Base-by-base conservation (phyloP, 1,140 invertebrate genomes). In the Ceratina australensis region DNA sequence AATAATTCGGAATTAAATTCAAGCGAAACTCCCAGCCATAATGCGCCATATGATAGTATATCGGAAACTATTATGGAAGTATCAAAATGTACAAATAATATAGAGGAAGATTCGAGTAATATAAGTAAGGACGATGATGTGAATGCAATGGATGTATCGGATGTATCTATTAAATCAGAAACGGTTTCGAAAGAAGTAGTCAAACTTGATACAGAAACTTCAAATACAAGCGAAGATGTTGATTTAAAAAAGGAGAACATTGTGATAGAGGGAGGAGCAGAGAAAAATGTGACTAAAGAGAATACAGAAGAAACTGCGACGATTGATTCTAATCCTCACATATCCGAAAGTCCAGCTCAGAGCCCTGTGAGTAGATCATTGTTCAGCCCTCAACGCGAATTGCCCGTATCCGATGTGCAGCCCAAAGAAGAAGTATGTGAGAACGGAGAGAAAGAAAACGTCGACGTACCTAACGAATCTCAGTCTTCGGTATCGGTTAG, bases 1-100 rank as follows among this genome's bases (percentile, higher is more conserved):
- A 78, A 60, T 3, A 59, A 42, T 13, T 50, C 28, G 0, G 67
- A 71, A 15, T 72, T 71, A 26, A 76, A 56, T 13, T 28, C 71
- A 20, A 54, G 8, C 26, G 28, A 73, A 50, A 42, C 18, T 28
- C 22, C 12, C 15, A 84, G 60, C 67, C 72, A 81, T 65, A 86
- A 63, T 61, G 78, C 87, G 50, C 76, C 74, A 33, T 85, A 86
- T 57, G 87, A 90, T 64, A 88, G 87, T 18, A 83, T 88, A 16
- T 86, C 86, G 1, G 84, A 89, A 76, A 89, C 88, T 1, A 90
- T 89, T 68, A 89, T 89, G 88, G 84, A 89, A 64, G 90, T 89
- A 47, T 90, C 88, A 0, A 75, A 74, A 52, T 85, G 71, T 63
- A 74, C 63, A n/a, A 87, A 86, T 28, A 74, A 74, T 16, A 16